phyloP scores from a whole-genome alignment of 2,888 invertebrate genomes.

The Tetropium fuscum region DNA sequence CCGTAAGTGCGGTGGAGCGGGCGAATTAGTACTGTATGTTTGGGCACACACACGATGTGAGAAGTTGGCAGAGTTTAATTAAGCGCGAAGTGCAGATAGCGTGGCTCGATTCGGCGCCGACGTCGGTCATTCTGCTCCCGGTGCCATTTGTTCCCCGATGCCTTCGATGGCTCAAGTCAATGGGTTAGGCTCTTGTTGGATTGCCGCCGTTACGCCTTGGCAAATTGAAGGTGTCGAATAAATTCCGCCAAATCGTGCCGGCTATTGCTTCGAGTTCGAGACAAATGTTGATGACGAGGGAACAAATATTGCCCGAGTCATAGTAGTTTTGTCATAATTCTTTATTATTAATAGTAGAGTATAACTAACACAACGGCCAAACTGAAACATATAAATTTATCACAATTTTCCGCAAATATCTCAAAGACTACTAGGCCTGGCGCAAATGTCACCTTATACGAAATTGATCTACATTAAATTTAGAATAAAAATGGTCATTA shows the following conservation, averaged over 20 bases:
- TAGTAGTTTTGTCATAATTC: too few species aligned
- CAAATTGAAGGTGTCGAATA: conserved; percentile 7
- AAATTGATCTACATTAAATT: too few species aligned
- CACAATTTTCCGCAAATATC: too few species aligned
- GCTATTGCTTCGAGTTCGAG: conserved; percentile 1
- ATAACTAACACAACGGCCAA: too few species aligned
- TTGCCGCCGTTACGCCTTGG: conserved; percentile 1
- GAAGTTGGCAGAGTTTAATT: conserved; percentile 54
- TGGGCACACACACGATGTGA: conserved; percentile 44
- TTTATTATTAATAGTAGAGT: too few species aligned
- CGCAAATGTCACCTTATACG: too few species aligned
- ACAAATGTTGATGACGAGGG: too few species aligned
- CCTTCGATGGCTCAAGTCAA: conserved; percentile 1
- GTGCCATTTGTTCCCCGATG: background rate
- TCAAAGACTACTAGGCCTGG: too few species aligned
- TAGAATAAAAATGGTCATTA: too few species aligned
- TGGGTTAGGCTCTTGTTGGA: conserved; percentile 2
- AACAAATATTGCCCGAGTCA: too few species aligned
- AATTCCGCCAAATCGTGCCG: background rate
- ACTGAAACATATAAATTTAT: too few species aligned
- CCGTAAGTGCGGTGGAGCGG: conserved; percentile 11
- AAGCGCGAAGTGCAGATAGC: conserved; percentile 56
- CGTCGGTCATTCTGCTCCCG: conserved; percentile 23
- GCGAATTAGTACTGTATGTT: conserved; percentile 44
- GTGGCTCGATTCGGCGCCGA: conserved; percentile 42